Percentiles rank a stretch among this genome's conserved stretches.
These are phyloP conservation scores for Copidosoma aretas DNA, from an alignment of 2,888 invertebrate species.

Conservation along the genomic window DNA sequence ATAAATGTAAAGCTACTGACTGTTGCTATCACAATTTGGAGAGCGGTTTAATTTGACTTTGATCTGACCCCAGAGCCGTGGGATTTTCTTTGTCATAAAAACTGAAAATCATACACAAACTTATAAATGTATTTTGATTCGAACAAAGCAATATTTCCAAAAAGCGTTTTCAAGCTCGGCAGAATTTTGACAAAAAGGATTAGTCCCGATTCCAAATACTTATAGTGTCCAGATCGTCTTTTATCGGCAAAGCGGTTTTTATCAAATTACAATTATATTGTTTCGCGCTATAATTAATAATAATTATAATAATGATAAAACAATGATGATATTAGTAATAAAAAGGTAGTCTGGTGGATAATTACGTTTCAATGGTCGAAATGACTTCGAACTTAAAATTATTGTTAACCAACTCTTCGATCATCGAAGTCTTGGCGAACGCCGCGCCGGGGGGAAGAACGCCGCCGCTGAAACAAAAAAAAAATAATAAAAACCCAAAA, in stretches of 20 bases:
- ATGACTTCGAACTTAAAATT: slow-evolving; percentile 75
- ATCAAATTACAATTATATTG: no score
- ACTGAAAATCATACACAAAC: slow-evolving; percentile 8
- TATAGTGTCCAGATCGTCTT: no score
- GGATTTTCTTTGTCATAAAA: neutral
- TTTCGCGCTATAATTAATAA: no score
- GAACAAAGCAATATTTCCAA: neutral
- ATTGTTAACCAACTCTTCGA: slow-evolving; percentile 76
- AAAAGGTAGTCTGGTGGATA: no score
- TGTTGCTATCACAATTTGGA: slow-evolving; percentile 27
- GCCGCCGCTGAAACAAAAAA: slow-evolving; percentile 73
- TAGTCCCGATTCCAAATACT: no score
- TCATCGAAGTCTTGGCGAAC: slow-evolving; percentile 80
- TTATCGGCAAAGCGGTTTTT: no score
- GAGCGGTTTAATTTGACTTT: slow-evolving; percentile 14
- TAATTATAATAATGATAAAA: neutral
- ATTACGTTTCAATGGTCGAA: slow-evolving; percentile 46
- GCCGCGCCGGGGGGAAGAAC: slow-evolving; percentile 87
- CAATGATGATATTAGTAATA: slow-evolving; percentile 17
- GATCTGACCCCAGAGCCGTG: neutral
- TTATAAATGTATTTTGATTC: neutral
- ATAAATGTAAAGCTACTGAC: neutral
- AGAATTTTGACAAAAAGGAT: no score
- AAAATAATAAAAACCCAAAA: no score
- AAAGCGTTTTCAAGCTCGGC: no score